A percentile compares a stretch with the other conserved stretches of the same genome.
Conservation (phyloP, 2,113 vertebrate genomes). For the Psammodynastes pulverulentus region DNA sequence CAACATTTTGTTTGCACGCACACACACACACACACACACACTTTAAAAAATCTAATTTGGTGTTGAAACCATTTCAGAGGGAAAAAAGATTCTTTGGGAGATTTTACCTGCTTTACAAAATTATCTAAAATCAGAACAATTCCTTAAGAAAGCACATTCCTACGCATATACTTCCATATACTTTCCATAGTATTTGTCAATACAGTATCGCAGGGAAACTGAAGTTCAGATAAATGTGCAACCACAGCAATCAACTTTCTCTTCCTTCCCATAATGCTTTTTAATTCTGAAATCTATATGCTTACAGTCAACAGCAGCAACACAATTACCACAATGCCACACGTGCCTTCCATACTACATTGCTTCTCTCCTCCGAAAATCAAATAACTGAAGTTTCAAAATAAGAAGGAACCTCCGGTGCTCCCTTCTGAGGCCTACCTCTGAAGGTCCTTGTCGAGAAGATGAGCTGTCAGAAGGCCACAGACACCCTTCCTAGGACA, state of each 20-base stretch:
- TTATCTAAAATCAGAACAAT: background rate
- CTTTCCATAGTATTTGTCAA: background rate
- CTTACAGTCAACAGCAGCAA: background rate
- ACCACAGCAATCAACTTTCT: background rate
- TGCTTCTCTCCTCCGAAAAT: background rate
- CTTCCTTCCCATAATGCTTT: background rate
- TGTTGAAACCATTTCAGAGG: background rate
- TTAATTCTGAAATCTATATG: background rate
- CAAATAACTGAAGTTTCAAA: background rate
- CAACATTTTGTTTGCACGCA: background rate
- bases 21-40: background rate
- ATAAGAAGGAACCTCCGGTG: background rate
- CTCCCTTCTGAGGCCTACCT: slow-evolving; percentile 65
- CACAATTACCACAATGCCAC: background rate
- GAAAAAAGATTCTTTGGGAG: background rate
- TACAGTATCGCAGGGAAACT: background rate
- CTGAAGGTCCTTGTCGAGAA: slow-evolving; percentile 72
- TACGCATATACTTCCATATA: background rate
- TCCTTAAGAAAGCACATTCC: background rate
- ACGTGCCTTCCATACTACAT: background rate
- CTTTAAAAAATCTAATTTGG: background rate
- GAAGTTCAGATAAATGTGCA: background rate
- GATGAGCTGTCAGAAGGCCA: slow-evolving; percentile 79
- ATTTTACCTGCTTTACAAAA: background rate
- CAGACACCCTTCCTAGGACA: slow-evolving; percentile 78